phyloP scores from a whole-genome alignment of 2,888 invertebrate genomes.

The Megalurothrips usitatus region DNA sequence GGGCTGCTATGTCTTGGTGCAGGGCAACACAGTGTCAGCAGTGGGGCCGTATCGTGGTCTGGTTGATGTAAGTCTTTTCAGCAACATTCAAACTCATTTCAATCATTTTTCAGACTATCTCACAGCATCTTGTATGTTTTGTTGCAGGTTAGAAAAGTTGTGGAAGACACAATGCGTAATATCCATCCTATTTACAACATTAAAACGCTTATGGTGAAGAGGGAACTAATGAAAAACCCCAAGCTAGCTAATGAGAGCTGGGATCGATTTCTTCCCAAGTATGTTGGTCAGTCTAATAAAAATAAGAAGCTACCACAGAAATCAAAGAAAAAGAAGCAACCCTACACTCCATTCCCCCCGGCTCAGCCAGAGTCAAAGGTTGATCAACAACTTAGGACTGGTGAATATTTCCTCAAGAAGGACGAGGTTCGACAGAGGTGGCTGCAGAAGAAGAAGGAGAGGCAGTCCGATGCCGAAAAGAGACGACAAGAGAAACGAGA shows the following conservation, averaged over 20 bases:
- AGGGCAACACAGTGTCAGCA: constrained; percentile 95
- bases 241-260: constrained; percentile 88
- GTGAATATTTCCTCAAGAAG: constrained; percentile 93
- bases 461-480: constrained; percentile 68
- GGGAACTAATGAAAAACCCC: constrained; percentile 90
- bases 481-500: constrained; percentile 71
- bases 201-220: constrained; percentile 94
- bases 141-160: constrained; percentile 70
- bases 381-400: constrained; percentile 87
- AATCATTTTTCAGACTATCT: neutral
- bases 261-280: constrained; percentile 94
- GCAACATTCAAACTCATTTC: neutral
- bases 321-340: constrained; percentile 82
- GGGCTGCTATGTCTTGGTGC: constrained; percentile 92
- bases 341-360: constrained; percentile 97
- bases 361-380: constrained; percentile 86
- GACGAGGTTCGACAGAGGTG: constrained; percentile 68
- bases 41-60: constrained; percentile 93
- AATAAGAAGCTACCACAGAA: constrained; percentile 80
- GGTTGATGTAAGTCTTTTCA: constrained; percentile 52
- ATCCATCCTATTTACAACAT: constrained; percentile 98
- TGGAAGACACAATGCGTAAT: constrained; percentile 97
- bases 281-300: constrained; percentile 81
- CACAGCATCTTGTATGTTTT: constrained; percentile 2
- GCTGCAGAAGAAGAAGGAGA: constrained; percentile 70